A percentile compares a stretch with the other conserved stretches of the same genome.
phyloP scores from a whole-genome alignment of 2,797 vertebrate genomes.

The Etheostoma perlongum region DNA sequence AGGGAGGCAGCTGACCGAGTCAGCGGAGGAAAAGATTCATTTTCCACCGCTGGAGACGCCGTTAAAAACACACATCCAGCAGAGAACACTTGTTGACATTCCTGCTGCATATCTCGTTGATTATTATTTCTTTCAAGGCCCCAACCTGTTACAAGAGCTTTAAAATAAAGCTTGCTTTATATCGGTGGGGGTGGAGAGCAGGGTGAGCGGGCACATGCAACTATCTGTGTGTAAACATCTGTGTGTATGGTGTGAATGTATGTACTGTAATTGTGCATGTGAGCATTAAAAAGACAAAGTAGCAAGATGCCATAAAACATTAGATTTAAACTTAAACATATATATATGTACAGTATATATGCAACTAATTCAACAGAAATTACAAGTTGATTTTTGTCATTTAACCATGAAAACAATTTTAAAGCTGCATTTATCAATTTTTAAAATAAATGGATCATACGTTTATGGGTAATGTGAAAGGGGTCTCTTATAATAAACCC shows the following conservation, averaged over 20 bases:
- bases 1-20: slow-evolving; percentile 36
- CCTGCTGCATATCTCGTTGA: slow-evolving; percentile 73
- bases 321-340: background rate
- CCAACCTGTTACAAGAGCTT: slow-evolving; percentile 73
- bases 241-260: slow-evolving; percentile 35
- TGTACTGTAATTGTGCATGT: slow-evolving; percentile 29
- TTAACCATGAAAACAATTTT: background rate
- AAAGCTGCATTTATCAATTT: background rate
- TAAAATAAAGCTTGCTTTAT: slow-evolving; percentile 73
- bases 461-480: background rate
- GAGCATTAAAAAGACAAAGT: slow-evolving; percentile 28
- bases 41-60: slow-evolving; percentile 43
- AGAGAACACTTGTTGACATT: slow-evolving; percentile 77
- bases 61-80: slow-evolving; percentile 67
- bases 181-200: slow-evolving; percentile 44
- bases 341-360: background rate
- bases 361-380: background rate
- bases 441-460: background rate
- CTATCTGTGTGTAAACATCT: slow-evolving; percentile 48
- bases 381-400: background rate
- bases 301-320: background rate
- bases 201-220: slow-evolving; percentile 25
- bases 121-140: slow-evolving; percentile 74
- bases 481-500: background rate
- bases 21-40: slow-evolving; percentile 46